Percentiles rank a stretch among this genome's conserved stretches.
These are phyloP conservation scores for Iguana delicatissima DNA, from an alignment of 2,797 vertebrate species.

Conservation along the genomic window DNA sequence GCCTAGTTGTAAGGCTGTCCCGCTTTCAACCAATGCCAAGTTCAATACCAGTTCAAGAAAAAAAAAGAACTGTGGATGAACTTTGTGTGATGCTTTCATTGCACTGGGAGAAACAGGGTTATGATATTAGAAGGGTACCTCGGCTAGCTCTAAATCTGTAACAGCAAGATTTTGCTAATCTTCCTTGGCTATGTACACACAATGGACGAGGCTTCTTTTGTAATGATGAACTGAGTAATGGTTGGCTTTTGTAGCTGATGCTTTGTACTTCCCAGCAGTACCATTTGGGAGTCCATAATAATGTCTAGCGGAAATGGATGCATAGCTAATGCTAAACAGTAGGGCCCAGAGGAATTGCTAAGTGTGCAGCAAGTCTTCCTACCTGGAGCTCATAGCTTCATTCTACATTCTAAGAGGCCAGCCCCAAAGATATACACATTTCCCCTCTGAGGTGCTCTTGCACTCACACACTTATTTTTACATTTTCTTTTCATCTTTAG, in stretches of 20 bases:
- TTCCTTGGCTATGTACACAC: slow-evolving; percentile 52
- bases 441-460: slow-evolving; percentile 28
- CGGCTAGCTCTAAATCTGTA: slow-evolving; percentile 29
- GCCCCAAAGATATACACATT: slow-evolving; percentile 19
- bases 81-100: background rate
- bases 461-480: slow-evolving; percentile 6
- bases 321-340: background rate
- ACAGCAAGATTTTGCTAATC: slow-evolving; percentile 67
- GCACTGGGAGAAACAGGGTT: background rate
- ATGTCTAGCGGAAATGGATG: slow-evolving; percentile 23
- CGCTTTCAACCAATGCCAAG: background rate
- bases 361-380: background rate
- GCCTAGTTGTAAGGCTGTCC: background rate
- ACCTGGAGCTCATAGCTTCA: slow-evolving; percentile 1
- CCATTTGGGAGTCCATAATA: slow-evolving; percentile 43
- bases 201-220: slow-evolving; percentile 60
- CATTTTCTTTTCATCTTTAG: slow-evolving; percentile 17
- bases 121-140: background rate
- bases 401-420: slow-evolving; percentile 26
- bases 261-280: slow-evolving; percentile 47
- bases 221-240: slow-evolving; percentile 66
- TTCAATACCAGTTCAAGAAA: no score
- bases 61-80: background rate
- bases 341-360: slow-evolving; percentile 19
- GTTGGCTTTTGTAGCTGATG: slow-evolving; percentile 48